Evolutionary conservation across 2,797 vertebrate genomes (phyloP).

Genomic region (Amazonetta brasiliensis): DNA sequence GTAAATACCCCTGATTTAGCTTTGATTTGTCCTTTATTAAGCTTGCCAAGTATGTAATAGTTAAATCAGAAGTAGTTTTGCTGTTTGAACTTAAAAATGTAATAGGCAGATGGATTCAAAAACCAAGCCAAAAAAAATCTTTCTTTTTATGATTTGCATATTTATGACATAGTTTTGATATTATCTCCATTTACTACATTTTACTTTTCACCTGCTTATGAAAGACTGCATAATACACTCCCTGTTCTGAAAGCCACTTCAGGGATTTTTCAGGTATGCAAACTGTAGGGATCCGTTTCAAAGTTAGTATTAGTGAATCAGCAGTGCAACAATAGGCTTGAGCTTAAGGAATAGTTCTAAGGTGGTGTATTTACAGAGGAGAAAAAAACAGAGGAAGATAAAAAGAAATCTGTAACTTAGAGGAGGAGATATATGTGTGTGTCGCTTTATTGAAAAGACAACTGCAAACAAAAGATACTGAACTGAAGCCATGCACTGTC

Average conservation of each 20-base stretch:
- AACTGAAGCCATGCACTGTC: background rate
- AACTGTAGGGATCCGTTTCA: background rate
- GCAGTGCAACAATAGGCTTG: background rate
- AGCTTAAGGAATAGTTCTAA: slow-evolving; percentile 5
- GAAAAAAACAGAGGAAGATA: background rate
- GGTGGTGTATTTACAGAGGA: background rate
- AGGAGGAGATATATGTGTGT: background rate
- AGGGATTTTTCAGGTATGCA: slow-evolving; percentile 39
- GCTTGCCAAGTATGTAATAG: slow-evolving; percentile 78
- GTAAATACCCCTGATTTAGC: slow-evolving; percentile 85
- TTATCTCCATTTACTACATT: slow-evolving; percentile 13
- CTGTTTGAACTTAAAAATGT: slow-evolving; percentile 69
- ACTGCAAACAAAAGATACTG: background rate
- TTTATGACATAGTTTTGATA: slow-evolving; percentile 48
- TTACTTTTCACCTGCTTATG: slow-evolving; percentile 46
- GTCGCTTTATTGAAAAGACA: background rate
- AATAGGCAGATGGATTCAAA: slow-evolving; percentile 47
- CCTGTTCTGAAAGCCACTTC: slow-evolving; percentile 5
- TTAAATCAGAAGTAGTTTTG: slow-evolving; percentile 79
- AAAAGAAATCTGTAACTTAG: background rate
- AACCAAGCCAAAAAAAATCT: slow-evolving; percentile 30
- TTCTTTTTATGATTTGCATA: slow-evolving; percentile 52
- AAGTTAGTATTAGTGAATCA: slow-evolving; percentile 10
- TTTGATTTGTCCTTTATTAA: slow-evolving; percentile 82
- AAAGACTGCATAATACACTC: slow-evolving; percentile 28